Percentiles rank a stretch among this genome's conserved stretches.
phyloP scores from a whole-genome alignment of 2,888 invertebrate genomes.

The Noctua janthe region DNA sequence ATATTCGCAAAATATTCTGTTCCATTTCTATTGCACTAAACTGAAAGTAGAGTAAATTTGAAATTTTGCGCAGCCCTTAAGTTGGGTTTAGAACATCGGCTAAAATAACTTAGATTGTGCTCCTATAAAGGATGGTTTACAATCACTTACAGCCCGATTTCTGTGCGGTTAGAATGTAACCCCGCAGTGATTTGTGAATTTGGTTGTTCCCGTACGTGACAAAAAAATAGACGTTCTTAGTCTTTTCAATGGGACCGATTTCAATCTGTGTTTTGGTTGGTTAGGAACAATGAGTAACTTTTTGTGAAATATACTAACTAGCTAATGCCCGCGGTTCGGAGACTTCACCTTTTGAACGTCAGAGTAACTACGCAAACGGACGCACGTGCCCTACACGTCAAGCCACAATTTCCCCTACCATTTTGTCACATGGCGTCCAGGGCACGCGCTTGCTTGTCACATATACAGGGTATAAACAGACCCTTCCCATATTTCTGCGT shows the following conservation, averaged over 20 bases:
- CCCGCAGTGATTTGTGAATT: constrained; percentile 58
- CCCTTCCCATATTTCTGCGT: too few species aligned
- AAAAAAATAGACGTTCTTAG: constrained; percentile 16
- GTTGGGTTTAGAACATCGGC: neutral
- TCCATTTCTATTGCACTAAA: neutral
- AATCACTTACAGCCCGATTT: constrained; percentile 44
- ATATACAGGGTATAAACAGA: too few species aligned
- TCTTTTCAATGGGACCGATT: too few species aligned
- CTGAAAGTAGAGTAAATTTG: neutral
- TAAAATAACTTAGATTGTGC: constrained; percentile 20
- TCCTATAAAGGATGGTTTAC: constrained; percentile 31
- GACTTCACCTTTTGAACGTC: neutral
- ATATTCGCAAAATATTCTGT: constrained; percentile 1
- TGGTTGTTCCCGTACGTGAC: constrained; percentile 34
- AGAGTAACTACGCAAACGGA: too few species aligned
- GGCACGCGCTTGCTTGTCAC: too few species aligned
- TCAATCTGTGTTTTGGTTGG: too few species aligned
- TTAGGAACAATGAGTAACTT: neutral
- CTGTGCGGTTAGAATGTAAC: constrained; percentile 21
- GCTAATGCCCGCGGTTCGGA: neutral
- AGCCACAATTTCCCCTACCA: too few species aligned
- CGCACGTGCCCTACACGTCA: too few species aligned
- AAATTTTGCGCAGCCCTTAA: neutral
- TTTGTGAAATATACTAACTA: neutral
- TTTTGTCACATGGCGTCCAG: too few species aligned